phyloP scores from a whole-genome alignment of 35 echinoderm and acorn worm genomes.

The Nesometra sesokonis region DNA sequence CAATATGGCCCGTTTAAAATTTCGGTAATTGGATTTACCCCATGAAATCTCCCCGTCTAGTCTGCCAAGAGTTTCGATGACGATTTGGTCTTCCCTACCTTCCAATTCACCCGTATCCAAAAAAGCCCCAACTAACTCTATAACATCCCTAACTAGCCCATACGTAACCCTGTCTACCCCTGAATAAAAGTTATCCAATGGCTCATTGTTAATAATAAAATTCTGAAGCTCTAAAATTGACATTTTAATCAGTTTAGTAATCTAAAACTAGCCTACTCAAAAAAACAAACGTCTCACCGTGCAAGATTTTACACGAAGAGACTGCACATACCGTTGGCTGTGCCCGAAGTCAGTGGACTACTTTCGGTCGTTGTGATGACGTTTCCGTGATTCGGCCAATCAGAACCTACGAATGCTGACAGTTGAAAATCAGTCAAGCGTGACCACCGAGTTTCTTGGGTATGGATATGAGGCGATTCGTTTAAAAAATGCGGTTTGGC shows the following conservation, averaged over 20 bases:
- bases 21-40: not conserved
- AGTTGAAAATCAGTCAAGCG: too few species aligned
- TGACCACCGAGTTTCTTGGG: too few species aligned
- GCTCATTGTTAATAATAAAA: not conserved
- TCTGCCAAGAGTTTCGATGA: not conserved
- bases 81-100: not conserved
- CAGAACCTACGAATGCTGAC: too few species aligned
- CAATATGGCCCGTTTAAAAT: not conserved
- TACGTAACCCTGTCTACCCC: not conserved
- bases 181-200: not conserved
- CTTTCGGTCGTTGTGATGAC: too few species aligned
- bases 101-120: not conserved
- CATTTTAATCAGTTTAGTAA: not conserved
- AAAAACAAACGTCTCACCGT: too few species aligned
- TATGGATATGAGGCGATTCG: too few species aligned
- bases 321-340: too few species aligned
- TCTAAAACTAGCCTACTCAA: not conserved
- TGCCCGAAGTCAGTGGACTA: too few species aligned
- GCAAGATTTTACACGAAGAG: too few species aligned
- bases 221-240: not conserved
- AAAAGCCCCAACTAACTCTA: not conserved
- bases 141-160: not conserved
- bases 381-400: too few species aligned
- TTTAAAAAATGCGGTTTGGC: too few species aligned
- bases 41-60: too few species aligned